Base-by-base conservation (phyloP, 2,888 invertebrate species). In the Ectemnius lituratus region DNA sequence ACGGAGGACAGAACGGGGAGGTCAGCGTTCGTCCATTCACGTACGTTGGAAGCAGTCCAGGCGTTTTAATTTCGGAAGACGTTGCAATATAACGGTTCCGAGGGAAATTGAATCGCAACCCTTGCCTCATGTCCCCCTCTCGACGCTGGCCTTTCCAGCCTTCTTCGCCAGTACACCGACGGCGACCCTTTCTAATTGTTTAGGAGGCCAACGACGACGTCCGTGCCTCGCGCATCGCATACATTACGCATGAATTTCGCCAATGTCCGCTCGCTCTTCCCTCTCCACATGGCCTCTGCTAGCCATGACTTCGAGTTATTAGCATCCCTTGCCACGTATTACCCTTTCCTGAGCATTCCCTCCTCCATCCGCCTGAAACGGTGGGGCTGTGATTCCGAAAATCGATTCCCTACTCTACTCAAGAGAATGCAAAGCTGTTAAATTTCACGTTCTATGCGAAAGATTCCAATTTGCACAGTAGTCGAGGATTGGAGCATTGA, bases 11-110 rank as follows among this genome's bases (percentile, higher is more conserved):
- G 46, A 23, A 45, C 52, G 57, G 70, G 27, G 49, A 16, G 58
- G 47, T 18, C 70, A 67, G 47, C 37, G n/a, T 52, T 62, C 60
- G 52, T 28, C 58, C 77, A 45, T 75, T 70, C 75, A 70, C 66
- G 57, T 73, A 73, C 76, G 82, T 85, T 83, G 77, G 76, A 79
- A 80, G 71, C 76, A 79, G 79, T 80, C 81, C 81, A 74, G 81
- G 83, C 82, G 81, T 82, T 85, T 82, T 80, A 85, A 86, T 84
- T 87, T 82, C 74, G 79, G 79, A 80, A 86, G 85, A 86, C 86
- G 82, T 88, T 86, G 84, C 85, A 81, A 88, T 88, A 85, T 87
- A 88, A 88, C 88, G 88, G 88, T 88, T 88, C 68, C 68, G 79
- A 75, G 77, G 66, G 79, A 87, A 88, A 88, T 87, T 84, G 84